Percentiles rank a stretch among this genome's conserved stretches.
These are phyloP conservation scores for Cataglyphis albicans DNA, from an alignment of 2,888 invertebrate genomes.

Conservation along the genomic window DNA sequence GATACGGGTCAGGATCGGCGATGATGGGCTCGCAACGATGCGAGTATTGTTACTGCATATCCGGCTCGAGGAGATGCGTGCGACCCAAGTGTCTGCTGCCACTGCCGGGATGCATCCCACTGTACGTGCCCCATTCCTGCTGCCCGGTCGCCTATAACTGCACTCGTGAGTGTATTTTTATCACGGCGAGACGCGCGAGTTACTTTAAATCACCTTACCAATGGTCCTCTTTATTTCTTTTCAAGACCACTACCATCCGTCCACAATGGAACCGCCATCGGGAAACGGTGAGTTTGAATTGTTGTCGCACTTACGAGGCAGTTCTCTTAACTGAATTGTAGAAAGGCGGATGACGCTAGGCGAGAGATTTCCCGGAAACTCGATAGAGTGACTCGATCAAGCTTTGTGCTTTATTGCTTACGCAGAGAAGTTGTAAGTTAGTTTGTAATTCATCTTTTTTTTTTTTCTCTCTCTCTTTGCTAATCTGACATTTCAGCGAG, in stretches of 20 bases:
- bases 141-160: slow-evolving; percentile 94
- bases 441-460: neutral
- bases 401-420: neutral
- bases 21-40: slow-evolving; percentile 93
- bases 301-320: slow-evolving; percentile 39
- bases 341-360: slow-evolving; percentile 2
- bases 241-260: slow-evolving; percentile 72
- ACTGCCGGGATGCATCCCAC: slow-evolving; percentile 90
- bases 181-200: slow-evolving; percentile 17
- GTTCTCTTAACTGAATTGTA: slow-evolving; percentile 35
- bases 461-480: neutral
- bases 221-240: slow-evolving; percentile 46
- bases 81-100: slow-evolving; percentile 93
- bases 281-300: slow-evolving; percentile 78
- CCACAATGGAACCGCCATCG: slow-evolving; percentile 76
- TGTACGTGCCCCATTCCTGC: slow-evolving; percentile 89
- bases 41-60: slow-evolving; percentile 94
- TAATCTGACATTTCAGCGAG: neutral
- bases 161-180: slow-evolving; percentile 80
- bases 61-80: slow-evolving; percentile 88
- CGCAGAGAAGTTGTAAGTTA: neutral
- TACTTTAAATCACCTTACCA: slow-evolving; percentile 35
- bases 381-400: slow-evolving; percentile 17
- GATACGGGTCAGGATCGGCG: slow-evolving; percentile 93
- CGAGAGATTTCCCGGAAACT: slow-evolving; percentile 39